Evolutionary conservation across 2,113 vertebrate species (phyloP), one percentile per base, ranked within the genome.

Genomic region (Rhinopithecus roxellana): DNA sequence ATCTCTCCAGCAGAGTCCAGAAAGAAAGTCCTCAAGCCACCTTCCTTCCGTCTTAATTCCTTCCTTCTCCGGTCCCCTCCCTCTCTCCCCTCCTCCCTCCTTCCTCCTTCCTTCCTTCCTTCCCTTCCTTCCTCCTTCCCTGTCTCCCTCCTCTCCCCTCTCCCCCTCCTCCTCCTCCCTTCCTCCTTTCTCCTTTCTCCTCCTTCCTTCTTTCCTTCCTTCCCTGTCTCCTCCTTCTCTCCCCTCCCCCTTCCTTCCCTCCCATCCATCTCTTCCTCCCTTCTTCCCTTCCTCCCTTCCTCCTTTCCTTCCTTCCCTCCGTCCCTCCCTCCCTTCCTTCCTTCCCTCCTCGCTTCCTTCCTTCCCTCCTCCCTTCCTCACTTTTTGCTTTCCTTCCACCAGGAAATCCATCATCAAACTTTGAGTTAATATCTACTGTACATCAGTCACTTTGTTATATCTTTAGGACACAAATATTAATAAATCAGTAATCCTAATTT

Each of bases 81-180:
- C 55, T 5, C 6, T 20, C 92, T 40, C 18, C 22, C 57, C 22
- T 27, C 32, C 40, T 59, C 38, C 48, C 5, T 6, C 13, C 32
- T n/a, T n/a, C n/a, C n/a, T n/a, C n/a, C n/a, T n/a, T n/a, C n/a
- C n/a, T n/a, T n/a, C n/a, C n/a, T n/a, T 78, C 14, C 0, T 4
- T 30, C 35, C 11, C 38, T 74, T 57, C 16, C 0, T 17, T 25
- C 38, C 6, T 35, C 22, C 14, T 70, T 70, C 5, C 45, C 45
- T 48, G 10, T 48, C 0, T 40, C 13, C 2, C 8, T n/a, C 48
- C 25, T n/a, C 0, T 40, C 13, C n/a, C n/a, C n/a, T n/a, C n/a
- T n/a, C n/a, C n/a, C n/a, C n/a, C n/a, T n/a, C 2, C 8, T n/a
- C 48, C 25, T n/a, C 2, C 8, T 32, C 13, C 8, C 32, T 30